Conservation (phyloP, 53 echinoderm and acorn worm genomes). For the Stichopus horrens region DNA sequence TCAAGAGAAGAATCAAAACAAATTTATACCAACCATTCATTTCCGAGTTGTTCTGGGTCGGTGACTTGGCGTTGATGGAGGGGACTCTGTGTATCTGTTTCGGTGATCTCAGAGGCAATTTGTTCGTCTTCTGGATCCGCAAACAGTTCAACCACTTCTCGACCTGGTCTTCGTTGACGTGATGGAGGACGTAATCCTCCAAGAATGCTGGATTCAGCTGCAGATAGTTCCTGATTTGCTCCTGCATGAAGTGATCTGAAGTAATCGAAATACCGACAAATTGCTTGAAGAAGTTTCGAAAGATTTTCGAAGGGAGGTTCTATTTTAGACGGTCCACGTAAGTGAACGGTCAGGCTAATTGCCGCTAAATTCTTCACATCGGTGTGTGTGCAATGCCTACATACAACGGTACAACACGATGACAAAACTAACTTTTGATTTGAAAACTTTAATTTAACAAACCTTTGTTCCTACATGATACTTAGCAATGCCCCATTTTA, state of each 20-base stretch:
- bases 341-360: too few relatives aligned
- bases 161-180: slow-evolving; percentile 69
- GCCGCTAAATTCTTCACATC: too few relatives aligned
- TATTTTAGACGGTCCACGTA: too few relatives aligned
- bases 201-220: slow-evolving; percentile 88
- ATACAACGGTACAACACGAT: too few relatives aligned
- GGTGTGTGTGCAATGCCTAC: too few relatives aligned
- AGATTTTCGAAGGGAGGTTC: too few relatives aligned
- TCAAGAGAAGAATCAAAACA: background rate
- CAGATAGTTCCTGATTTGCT: slow-evolving; percentile 84
- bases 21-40: background rate
- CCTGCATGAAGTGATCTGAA: slow-evolving; percentile 79
- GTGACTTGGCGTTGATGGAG: slow-evolving; percentile 39
- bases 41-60: background rate
- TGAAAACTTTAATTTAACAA: too few relatives aligned
- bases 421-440: too few relatives aligned
- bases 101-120: slow-evolving; percentile 16
- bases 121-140: slow-evolving; percentile 43
- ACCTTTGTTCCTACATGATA: too few relatives aligned
- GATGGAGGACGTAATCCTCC: slow-evolving; percentile 85
- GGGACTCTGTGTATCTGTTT: slow-evolving; percentile 37
- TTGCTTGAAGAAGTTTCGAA: background rate
- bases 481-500: too few relatives aligned
- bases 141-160: slow-evolving; percentile 78
- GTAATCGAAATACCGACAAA: background rate